Percentiles rank a stretch among this genome's conserved stretches.
These are phyloP conservation scores for Pseudorhombus dupliciocellatus DNA, from an alignment of 2,113 vertebrate genomes.

Conservation along the genomic window DNA sequence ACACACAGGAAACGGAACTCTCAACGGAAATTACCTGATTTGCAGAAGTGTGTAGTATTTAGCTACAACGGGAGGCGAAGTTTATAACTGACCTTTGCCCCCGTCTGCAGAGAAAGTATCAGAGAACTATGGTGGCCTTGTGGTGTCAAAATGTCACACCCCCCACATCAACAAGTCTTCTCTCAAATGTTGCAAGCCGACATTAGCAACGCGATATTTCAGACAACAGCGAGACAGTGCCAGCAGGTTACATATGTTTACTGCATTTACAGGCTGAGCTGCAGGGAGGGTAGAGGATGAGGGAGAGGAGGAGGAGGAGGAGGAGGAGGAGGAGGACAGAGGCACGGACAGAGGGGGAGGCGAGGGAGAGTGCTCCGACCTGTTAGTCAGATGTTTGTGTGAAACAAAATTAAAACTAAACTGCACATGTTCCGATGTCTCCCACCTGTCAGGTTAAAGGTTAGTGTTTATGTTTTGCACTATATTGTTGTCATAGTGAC, in stretches of 20 bases:
- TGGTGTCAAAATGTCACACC: too few relatives aligned
- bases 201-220: too few relatives aligned
- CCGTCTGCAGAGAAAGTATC: too few relatives aligned
- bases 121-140: background rate
- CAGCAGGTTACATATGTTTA: too few relatives aligned
- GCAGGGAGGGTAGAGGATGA: too few relatives aligned
- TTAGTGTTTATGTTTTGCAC: constrained; percentile 72
- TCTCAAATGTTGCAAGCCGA: too few relatives aligned
- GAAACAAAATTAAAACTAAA: background rate
- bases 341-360: too few relatives aligned
- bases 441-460: constrained; percentile 43
- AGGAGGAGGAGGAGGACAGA: too few relatives aligned
- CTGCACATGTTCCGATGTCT: background rate
- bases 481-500: constrained; percentile 78
- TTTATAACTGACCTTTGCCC: background rate
- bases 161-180: too few relatives aligned
- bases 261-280: too few relatives aligned
- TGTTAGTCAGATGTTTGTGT: background rate
- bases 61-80: background rate
- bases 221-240: too few relatives aligned
- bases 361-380: background rate
- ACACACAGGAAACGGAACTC: background rate
- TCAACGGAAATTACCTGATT: background rate
- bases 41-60: background rate
- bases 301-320: too few relatives aligned